Conservation (phyloP, 2,113 vertebrate species). For the Cranoglanis bouderius region DNA sequence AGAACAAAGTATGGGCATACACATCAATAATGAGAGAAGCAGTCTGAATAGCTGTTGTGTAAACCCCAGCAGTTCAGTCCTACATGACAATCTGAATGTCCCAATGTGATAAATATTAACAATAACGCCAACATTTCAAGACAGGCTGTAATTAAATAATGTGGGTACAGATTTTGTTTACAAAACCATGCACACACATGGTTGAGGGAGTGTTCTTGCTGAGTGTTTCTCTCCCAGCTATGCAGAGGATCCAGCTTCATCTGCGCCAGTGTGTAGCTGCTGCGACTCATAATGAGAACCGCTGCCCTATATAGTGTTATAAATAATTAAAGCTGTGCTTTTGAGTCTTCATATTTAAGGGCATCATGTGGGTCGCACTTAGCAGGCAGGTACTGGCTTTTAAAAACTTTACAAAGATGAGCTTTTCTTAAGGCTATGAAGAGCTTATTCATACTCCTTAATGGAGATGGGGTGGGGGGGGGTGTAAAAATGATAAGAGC, state of each 20-base stretch:
- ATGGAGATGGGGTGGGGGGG: constrained; percentile 22
- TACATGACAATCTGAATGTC: constrained; percentile 1
- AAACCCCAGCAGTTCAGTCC: constrained; percentile 1
- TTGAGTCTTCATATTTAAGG: constrained; percentile 58
- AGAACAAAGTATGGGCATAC: not conserved
- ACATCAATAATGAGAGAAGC: constrained; percentile 18
- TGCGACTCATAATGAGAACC: constrained; percentile 66
- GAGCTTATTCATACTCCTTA: constrained; percentile 27
- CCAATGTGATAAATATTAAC: constrained; percentile 24
- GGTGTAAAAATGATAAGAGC: constrained; percentile 41
- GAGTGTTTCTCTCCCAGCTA: constrained; percentile 33
- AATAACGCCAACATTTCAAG: constrained; percentile 29
- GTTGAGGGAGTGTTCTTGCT: constrained; percentile 13
- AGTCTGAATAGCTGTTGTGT: not conserved
- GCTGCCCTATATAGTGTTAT: constrained; percentile 71
- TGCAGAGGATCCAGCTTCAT: constrained; percentile 46
- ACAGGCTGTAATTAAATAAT: constrained; percentile 41
- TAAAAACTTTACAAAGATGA: constrained; percentile 33
- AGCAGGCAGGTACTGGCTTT: constrained; percentile 50
- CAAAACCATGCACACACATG: constrained; percentile 14
- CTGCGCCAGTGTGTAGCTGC: constrained; percentile 58
- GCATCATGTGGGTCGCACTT: constrained; percentile 45
- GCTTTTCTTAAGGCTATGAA: constrained; percentile 15
- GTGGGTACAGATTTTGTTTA: constrained; percentile 31
- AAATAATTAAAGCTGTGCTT: constrained; percentile 69